phyloP scores from a whole-genome alignment of 2,113 vertebrate species.

The Malurus melanocephalus region DNA sequence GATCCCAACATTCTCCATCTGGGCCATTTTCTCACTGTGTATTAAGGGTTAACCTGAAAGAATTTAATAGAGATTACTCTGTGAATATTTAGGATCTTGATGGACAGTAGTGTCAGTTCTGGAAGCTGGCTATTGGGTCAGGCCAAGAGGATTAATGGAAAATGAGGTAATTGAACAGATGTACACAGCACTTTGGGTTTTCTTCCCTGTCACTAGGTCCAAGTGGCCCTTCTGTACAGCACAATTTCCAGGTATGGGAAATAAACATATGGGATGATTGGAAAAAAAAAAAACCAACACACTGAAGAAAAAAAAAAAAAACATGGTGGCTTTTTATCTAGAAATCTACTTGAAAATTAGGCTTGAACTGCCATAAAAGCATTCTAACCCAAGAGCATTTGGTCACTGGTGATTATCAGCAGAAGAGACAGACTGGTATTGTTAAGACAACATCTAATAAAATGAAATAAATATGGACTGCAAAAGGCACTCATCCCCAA shows the following conservation, averaged over 20 bases:
- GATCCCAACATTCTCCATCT: neutral
- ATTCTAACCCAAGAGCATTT: neutral
- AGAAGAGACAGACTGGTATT: neutral
- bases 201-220: neutral
- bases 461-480: neutral
- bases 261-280: neutral
- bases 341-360: neutral
- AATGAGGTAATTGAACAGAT: neutral
- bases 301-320: neutral
- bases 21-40: neutral
- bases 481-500: neutral
- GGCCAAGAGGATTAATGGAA: neutral
- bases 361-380: neutral
- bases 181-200: neutral
- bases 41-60: neutral
- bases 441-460: neutral
- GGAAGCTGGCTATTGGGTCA: neutral
- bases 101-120: neutral
- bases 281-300: neutral
- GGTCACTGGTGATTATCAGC: neutral
- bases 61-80: neutral
- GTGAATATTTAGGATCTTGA: neutral
- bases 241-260: neutral
- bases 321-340: neutral
- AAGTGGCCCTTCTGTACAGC: neutral